phyloP scores from a whole-genome alignment of 2,113 vertebrate genomes.

The Gulo gulo region DNA sequence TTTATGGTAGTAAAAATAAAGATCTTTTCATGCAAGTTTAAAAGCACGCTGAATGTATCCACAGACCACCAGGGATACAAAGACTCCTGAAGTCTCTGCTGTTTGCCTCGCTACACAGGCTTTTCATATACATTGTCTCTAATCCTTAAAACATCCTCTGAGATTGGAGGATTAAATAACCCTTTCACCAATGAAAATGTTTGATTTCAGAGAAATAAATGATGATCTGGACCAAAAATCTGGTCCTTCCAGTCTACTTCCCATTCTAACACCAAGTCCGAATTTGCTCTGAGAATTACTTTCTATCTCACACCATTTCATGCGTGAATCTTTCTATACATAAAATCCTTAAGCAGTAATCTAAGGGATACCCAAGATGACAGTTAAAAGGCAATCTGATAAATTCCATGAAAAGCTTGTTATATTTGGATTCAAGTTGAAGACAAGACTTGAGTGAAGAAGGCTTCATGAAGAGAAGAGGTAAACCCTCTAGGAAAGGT shows the following conservation, averaged over 20 bases:
- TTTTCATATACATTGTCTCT: neutral
- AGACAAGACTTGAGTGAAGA: neutral
- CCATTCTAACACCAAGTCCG: neutral
- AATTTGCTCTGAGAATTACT: neutral
- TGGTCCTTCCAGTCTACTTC: neutral
- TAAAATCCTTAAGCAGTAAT: neutral
- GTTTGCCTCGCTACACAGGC: neutral
- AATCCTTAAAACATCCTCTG: neutral
- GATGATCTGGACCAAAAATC: neutral
- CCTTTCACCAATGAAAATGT: neutral
- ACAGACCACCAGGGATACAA: neutral
- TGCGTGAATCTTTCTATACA: neutral
- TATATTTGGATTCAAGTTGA: neutral
- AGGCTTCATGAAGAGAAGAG: neutral
- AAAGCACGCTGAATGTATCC: neutral
- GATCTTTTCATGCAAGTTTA: neutral
- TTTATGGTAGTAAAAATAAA: neutral
- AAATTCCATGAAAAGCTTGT: neutral
- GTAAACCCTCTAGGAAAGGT: neutral
- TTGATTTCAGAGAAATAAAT: neutral
- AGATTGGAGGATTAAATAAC: neutral
- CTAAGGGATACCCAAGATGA: neutral
- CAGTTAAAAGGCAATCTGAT: neutral
- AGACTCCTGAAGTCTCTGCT: neutral
- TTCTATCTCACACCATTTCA: neutral